These are phyloP conservation scores for Drosophila falleni DNA, from an alignment of 2,888 invertebrate species.

Conservation along the genomic window DNA sequence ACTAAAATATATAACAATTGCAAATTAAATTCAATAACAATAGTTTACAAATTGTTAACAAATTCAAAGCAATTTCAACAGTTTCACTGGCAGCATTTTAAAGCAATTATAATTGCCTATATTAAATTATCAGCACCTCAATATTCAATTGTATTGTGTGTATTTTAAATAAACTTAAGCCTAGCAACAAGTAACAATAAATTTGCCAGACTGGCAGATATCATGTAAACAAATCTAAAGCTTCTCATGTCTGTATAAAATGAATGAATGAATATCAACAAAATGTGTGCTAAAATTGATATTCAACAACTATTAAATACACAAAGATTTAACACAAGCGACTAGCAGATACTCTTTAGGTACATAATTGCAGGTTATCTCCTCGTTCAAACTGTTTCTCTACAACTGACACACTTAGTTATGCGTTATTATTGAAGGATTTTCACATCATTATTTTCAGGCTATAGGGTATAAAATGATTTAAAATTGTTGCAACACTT, in stretches of 20 bases:
- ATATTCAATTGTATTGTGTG: constrained; percentile 4
- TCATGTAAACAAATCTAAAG: background rate
- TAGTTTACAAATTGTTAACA: background rate
- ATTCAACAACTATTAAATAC: background rate
- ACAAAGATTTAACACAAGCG: background rate
- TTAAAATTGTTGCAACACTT: constrained; percentile 10
- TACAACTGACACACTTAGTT: background rate
- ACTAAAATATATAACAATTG: background rate
- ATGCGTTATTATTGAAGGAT: background rate
- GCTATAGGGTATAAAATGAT: constrained; percentile 10
- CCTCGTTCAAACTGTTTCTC: background rate
- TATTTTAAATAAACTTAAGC: constrained; percentile 1
- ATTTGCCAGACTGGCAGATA: background rate
- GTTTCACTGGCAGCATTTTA: constrained; percentile 4
- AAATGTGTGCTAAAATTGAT: background rate
- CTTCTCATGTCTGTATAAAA: background rate
- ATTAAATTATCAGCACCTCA: constrained; percentile 8
- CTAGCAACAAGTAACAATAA: background rate
- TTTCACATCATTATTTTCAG: background rate
- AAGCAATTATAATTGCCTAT: constrained; percentile 10
- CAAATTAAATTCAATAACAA: constrained; percentile 3
- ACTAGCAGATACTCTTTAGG: background rate
- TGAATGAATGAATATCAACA: background rate
- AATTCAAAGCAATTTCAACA: background rate
- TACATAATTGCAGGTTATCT: background rate